These are phyloP conservation scores for Ceratotherium simum DNA, from an alignment of 2,113 vertebrate species.

Conservation along the genomic window DNA sequence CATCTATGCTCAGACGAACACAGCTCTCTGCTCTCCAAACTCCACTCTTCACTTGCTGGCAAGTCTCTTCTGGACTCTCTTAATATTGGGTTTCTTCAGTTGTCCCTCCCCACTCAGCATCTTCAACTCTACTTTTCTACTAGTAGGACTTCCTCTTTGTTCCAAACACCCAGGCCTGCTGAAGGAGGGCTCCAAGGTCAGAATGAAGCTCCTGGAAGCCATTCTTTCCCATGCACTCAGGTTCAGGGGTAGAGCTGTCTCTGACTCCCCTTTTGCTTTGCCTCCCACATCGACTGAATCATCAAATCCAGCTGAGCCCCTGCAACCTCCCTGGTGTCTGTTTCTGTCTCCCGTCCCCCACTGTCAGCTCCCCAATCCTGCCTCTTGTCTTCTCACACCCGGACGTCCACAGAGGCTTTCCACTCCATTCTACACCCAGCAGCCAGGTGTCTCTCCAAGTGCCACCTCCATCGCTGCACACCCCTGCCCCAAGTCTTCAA, in stretches of 20 bases:
- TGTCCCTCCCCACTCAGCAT: neutral
- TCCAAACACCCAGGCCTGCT: neutral
- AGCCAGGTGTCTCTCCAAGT: neutral
- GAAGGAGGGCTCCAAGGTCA: neutral
- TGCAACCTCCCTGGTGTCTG: neutral
- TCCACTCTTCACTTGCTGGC: neutral
- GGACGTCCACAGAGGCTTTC: neutral
- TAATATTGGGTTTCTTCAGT: neutral
- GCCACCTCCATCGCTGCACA: neutral
- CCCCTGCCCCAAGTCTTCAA: neutral
- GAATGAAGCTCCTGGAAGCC: neutral
- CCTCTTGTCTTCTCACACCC: neutral
- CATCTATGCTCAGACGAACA: neutral
- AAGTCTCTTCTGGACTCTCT: neutral
- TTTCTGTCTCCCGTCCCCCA: neutral
- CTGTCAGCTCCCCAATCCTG: neutral
- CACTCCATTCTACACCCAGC: neutral
- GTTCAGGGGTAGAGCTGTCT: neutral
- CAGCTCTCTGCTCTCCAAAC: neutral
- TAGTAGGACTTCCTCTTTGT: neutral
- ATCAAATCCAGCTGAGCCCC: neutral
- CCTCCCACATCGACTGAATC: neutral
- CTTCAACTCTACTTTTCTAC: neutral
- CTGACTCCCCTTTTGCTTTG: neutral
- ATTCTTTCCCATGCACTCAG: neutral